Percentiles rank a stretch among this genome's conserved stretches.
These are phyloP conservation scores for Amphiprion percula DNA, from an alignment of 2,113 vertebrate species.

Conservation along the genomic window DNA sequence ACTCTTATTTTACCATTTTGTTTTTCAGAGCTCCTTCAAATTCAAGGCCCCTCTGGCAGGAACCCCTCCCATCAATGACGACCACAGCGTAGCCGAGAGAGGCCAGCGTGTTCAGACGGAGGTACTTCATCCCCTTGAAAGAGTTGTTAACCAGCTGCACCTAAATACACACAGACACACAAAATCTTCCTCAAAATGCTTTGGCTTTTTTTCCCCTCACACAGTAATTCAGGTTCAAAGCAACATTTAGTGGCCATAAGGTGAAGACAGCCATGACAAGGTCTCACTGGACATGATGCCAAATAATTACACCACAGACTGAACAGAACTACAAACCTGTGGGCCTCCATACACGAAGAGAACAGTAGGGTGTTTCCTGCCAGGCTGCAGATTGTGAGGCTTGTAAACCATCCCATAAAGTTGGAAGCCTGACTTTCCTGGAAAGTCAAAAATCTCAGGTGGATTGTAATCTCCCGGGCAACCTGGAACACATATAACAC, in stretches of 20 bases:
- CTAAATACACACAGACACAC: conserved; percentile 72
- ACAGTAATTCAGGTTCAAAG: background rate
- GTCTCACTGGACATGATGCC: background rate
- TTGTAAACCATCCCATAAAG: conserved; percentile 98
- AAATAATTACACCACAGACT: background rate
- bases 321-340: conserved; percentile 84
- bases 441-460: conserved; percentile 96
- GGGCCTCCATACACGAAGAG: conserved; percentile 97
- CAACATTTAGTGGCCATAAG: background rate
- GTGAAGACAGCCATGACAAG: background rate
- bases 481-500: conserved; percentile 80
- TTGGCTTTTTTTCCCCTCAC: background rate
- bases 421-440: conserved; percentile 88
- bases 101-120: conserved; percentile 94
- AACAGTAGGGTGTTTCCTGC: conserved; percentile 94
- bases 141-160: conserved; percentile 98
- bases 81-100: conserved; percentile 97
- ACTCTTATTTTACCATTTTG: conserved; percentile 89
- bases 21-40: conserved; percentile 98
- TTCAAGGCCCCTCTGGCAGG: conserved; percentile 93
- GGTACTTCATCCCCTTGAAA: conserved; percentile 97
- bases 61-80: conserved; percentile 95
- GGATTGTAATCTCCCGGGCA: conserved; percentile 95
- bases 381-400: conserved; percentile 91
- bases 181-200: background rate